Evolutionary conservation across 2,113 vertebrate genomes (phyloP), one percentile per base, ranked within the genome.

Genomic region (Hippocampus comes): DNA sequence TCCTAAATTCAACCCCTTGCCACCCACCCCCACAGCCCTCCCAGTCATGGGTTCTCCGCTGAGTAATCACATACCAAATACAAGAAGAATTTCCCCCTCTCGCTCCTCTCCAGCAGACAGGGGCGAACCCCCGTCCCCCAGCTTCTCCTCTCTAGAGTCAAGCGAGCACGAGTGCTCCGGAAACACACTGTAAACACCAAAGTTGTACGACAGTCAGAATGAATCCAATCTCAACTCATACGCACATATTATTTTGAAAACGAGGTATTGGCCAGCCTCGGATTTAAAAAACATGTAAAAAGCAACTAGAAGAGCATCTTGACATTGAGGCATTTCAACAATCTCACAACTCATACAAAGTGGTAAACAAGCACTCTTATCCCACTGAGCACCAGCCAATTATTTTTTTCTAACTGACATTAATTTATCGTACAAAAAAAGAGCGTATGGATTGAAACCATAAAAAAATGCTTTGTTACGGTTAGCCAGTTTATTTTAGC

Each of bases 11-110:
- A 81, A 81, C 72, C 53, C 21, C 53, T 55, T 55, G 53, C 75
- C 77, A 38, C 34, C 34, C 34, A 38, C 41, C 59, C 73, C 65
- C 74, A 71, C 78, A 70, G 70, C 79, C 76, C 78, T 61, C 70
- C 75, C 83, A 86, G 86, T 87, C 87, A 90, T 86, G 88, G 87
- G 84, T 88, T 90, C 87, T 87, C 83, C 74, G 8, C 84, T 81
- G 85, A 83, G 83, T 89, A 81, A 87, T 88, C 72, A 68, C 89
- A 85, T 90, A 87, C 87, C 86, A 89, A 88, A 89, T 78, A 83
- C 87, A 88, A 82, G 86, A 86, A 87, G 88, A 89, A 85, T 76
- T 78, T 79, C 76, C 78, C 73, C 76, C 81, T 76, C 78, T 79
- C 78, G 76, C 77, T 81, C 71, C 74, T 75, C 67, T 66, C 67